Base-by-base conservation (phyloP, 2,888 invertebrate species). In the Geotrupes spiniger region DNA sequence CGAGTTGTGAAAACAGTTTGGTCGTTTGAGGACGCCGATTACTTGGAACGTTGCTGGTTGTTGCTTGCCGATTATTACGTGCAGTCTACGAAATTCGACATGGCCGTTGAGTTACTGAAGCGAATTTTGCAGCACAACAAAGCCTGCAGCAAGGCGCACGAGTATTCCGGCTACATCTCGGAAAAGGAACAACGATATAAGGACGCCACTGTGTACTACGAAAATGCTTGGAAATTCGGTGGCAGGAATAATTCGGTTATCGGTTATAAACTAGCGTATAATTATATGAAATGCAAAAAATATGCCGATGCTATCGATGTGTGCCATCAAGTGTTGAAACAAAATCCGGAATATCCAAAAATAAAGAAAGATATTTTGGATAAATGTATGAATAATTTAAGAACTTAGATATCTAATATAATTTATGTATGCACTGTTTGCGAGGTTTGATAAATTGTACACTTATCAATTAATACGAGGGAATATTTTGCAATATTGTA, bases 21-120 rank as follows among this genome's bases (percentile, higher is more conserved):
- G 97, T 92, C 87, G 9, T 92, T 95, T 58, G 94, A 96, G 69
- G 95, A 96, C 63, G 94, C 96, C 0, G 96, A 97, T 64, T 94
- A 96, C 63, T 76, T 98, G 50, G 98, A 98, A 74, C 83, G 91
- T 52, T 91, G 94, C 70, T 98, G 98, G 98, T 70, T 98, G 4
- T 78, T 97, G 36, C 76, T 97, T n/a, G 90, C 93, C 0, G 96
- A 97, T 56, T 87, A 89, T 57, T 95, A 91, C 65, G 81, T 89
- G 42, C 87, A 87, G 64, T 85, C 83, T 61, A 86, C 85, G 10
- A 91, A 96, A 69, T 81, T 83, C 64, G 96, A 96, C 51, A 82
- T 92, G 42, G 94, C 96, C 0, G 83, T 84, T 33, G 92, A 93
- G 58, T 74, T 95, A 16, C 76, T 98, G 10, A 80, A 81, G 12